Conservation (phyloP, 2,888 invertebrate genomes). For the Steromphala cineraria region DNA sequence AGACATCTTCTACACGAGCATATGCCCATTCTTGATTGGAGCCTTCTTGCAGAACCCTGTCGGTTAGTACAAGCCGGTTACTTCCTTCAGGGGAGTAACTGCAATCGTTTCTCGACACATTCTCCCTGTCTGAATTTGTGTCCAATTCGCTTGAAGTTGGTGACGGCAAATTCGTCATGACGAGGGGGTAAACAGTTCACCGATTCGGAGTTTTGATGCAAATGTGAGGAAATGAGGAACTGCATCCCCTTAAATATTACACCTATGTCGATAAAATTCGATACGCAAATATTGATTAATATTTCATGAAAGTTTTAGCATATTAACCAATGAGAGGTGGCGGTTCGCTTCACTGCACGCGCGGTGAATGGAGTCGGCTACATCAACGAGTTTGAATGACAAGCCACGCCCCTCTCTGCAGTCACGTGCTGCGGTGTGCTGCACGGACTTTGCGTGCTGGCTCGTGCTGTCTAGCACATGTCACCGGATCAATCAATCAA, state of each 20-base stretch:
- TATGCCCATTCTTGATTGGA: neutral
- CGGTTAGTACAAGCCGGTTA: neutral
- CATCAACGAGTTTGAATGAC: neutral
- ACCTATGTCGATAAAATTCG: neutral
- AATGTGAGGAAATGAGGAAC: neutral
- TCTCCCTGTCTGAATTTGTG: neutral
- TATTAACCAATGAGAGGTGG: neutral
- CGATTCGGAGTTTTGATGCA: no score
- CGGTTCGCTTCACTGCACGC: neutral
- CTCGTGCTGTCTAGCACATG: neutral
- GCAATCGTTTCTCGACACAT: neutral
- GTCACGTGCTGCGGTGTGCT: neutral
- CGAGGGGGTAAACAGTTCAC: no score
- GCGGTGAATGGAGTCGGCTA: neutral
- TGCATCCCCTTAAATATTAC: neutral
- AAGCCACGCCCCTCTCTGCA: constrained; percentile 5
- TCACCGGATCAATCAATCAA: constrained; percentile 13
- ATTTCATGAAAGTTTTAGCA: neutral
- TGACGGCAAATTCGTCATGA: no score
- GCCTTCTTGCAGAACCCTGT: neutral
- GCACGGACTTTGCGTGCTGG: neutral
- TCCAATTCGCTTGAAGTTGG: neutral
- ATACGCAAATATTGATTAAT: constrained; percentile 15
- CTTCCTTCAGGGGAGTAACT: neutral
- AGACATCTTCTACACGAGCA: neutral